Base-by-base conservation (phyloP, 37 sponge, comb jelly and placozoan genomes). In the Agelas oroides region DNA sequence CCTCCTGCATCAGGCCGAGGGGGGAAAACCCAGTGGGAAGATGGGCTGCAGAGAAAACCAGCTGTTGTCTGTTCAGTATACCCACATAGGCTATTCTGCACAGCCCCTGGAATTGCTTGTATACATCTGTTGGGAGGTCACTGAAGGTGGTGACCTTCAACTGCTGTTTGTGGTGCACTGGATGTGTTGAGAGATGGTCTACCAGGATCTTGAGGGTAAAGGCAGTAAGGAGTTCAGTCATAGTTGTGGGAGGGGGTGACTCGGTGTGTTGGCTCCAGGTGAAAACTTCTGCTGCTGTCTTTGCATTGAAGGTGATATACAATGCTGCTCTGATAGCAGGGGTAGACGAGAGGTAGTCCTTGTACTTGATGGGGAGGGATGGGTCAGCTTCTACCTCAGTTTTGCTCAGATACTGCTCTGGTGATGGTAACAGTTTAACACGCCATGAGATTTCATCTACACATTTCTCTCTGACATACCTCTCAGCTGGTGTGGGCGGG, bases 301-400 rank as follows among this genome's bases (percentile, higher is more conserved):
- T 61, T 35, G 65, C n/a, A 16, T 71, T 72, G 20, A 82, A 24
- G 58, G 83, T 72, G 37, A 59, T 61, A 53, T 82, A 82, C 83
- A 84, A 64, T 36, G 63, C 13, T 15, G 63, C 31, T 0, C 28
- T n/a, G 36, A 84, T 64, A n/a, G 12, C 37, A 3, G 84, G 84
- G 54, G 73, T 41, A 39, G 58, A 30, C 21, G 18, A 14, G 19
- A 84, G n/a, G 33, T 73, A 84, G 23, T 41, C 25, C n/a, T 21
- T 21, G 36, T 74, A 84, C 20, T 25, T 46, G 46, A 8, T 64
- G 12, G 38, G 1, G 15, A 60, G 72, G 19, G 23, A 11, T 32
- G 24, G 52, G n/a, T 71, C 18, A 0, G 25, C 5, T 21, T 33
- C 25, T 13, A 53, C 27, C 14, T 19, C 65, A 6, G 14, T 11